These are phyloP conservation scores for Apostichopus californicus DNA, from an alignment of 35 echinoderm and acorn worm genomes.

Conservation along the genomic window DNA sequence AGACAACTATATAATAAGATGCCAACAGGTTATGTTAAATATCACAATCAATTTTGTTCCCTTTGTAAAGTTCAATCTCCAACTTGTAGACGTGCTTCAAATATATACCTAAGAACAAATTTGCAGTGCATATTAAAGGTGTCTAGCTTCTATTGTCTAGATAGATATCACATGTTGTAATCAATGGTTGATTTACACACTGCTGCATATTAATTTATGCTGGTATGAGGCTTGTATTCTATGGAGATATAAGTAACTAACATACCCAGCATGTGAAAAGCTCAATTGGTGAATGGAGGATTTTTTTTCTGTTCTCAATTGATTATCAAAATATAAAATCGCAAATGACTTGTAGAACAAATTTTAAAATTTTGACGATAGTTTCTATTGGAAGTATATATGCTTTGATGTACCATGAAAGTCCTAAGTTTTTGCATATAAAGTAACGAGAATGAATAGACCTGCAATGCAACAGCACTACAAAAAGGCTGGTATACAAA, in stretches of 20 bases:
- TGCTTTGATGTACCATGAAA: not conserved
- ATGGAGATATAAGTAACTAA: not conserved
- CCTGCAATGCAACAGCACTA: not conserved
- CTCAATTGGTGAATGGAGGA: not conserved
- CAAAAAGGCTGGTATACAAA: constrained; percentile 1
- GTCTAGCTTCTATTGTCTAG: not conserved
- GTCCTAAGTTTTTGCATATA: not conserved
- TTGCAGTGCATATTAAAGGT: not conserved
- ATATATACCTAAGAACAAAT: not conserved
- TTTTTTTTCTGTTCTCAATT: not conserved
- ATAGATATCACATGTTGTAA: not conserved
- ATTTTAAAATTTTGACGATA: not conserved
- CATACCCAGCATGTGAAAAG: not conserved
- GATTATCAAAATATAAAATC: not conserved
- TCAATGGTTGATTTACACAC: not conserved
- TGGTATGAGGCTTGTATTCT: not conserved
- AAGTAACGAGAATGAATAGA: not conserved
- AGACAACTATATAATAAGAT: no score
- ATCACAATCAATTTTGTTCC: no score
- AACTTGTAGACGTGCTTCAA: not conserved
- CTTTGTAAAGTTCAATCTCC: no score
- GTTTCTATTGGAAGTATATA: not conserved
- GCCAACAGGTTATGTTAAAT: no score
- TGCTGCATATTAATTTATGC: not conserved
- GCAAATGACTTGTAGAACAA: not conserved